Percentiles rank a stretch among this genome's conserved stretches.
Conservation (phyloP, 2,113 vertebrate species). For the Phyllostomus hastatus region DNA sequence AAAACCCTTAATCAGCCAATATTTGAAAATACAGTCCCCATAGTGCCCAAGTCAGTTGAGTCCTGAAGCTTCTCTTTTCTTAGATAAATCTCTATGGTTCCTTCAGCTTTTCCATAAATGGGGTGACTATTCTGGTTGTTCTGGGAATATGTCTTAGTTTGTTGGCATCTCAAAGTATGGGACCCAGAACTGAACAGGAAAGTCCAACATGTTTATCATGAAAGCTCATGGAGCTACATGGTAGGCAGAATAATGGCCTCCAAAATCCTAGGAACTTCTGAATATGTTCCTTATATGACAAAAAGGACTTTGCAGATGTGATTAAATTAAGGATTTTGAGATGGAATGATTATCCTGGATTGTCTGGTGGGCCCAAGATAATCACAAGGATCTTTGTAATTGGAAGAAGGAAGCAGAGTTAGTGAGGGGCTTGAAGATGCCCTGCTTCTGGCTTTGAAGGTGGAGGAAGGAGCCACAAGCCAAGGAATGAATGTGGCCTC, state of each 20-base stretch:
- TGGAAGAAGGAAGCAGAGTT: not conserved
- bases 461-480: not conserved
- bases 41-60: not conserved
- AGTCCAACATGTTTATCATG: not conserved
- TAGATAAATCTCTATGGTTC: not conserved
- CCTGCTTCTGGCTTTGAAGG: not conserved
- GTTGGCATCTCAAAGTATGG: not conserved
- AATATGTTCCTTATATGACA: not conserved
- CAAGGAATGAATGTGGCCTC: not conserved
- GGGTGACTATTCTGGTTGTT: not conserved
- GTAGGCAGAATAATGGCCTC: not conserved
- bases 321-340: slow-evolving; percentile 4
- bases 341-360: not conserved
- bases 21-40: not conserved
- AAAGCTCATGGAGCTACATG: not conserved
- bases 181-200: not conserved
- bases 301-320: not conserved
- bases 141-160: not conserved
- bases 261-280: not conserved
- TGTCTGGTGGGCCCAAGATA: not conserved
- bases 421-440: not conserved
- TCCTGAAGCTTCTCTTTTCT: not conserved
- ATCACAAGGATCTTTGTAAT: not conserved
- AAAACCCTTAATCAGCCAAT: not conserved
- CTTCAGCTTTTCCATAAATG: not conserved